These are phyloP conservation scores for Limnothrissa miodon DNA, from an alignment of 2,113 vertebrate genomes.

Conservation along the genomic window DNA sequence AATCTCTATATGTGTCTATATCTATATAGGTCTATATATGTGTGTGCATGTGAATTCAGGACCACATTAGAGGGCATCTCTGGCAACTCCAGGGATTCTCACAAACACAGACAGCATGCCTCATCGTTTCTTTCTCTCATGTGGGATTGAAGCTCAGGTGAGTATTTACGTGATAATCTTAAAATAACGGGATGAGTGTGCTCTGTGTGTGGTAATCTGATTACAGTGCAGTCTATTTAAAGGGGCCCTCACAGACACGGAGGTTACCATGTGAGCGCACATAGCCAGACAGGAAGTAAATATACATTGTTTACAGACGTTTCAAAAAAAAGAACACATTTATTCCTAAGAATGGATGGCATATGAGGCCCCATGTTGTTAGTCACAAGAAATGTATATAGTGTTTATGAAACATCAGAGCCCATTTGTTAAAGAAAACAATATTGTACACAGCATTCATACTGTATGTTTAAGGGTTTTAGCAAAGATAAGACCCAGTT, in stretches of 20 bases:
- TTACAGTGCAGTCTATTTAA: not conserved
- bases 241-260: not conserved
- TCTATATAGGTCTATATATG: no score
- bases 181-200: not conserved
- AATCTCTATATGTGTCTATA: no score
- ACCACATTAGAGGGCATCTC: not conserved
- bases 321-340: no score
- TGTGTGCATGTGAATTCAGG: not conserved
- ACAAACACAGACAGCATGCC: not conserved
- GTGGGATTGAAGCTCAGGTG: not conserved
- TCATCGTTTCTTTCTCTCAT: not conserved
- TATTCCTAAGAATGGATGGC: no score
- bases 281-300: not conserved
- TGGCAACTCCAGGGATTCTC: not conserved
- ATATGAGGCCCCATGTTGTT: not conserved
- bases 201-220: not conserved
- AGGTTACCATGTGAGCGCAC: not conserved
- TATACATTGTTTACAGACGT: not conserved
- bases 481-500: no score
- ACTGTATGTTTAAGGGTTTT: not conserved
- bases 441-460: no score
- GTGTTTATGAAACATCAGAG: no score
- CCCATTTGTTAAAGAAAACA: no score
- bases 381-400: not conserved
- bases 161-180: not conserved